Evolutionary conservation across 2,888 invertebrate species (phyloP), one percentile per base, ranked within the genome.

Genomic region (Lysandra coridon): DNA sequence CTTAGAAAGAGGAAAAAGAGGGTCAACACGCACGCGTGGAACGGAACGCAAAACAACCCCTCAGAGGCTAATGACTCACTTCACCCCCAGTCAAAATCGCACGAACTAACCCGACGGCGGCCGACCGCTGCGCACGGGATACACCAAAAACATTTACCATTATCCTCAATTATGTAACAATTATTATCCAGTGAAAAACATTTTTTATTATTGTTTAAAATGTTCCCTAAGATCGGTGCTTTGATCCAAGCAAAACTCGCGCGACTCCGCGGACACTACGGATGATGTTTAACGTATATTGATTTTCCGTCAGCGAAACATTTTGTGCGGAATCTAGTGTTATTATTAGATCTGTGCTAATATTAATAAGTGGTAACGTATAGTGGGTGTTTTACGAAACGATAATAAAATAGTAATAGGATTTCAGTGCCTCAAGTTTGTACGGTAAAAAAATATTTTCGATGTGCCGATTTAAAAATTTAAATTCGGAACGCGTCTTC

Each of bases 241-340:
- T 60, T 78, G 30, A 33, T 73, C 80, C 78, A 78, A 80, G 82
- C 83, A 80, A 80, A 83, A 82, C 80, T 83, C 82, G 81, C 78
- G 80, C 80, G 74, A 60, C 62, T 64, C 73, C 81, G 82, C 69
- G 76, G 76, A 73, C 79, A 79, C 78, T 80, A 81, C 81, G 83
- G 81, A 85, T 84, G 83, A 87, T 87, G 88, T 86, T 82, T 83
- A 80, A 78, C 78, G 82, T 84, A 85, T 94, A 94, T 94, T 88
- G 93, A 94, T 94, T 94, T 94, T 93, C 85, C 83, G 80, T 88
- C 91, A 92, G 92, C 92, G 90, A 92, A 82, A 89, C 87, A 85
- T 84, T 87, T 85, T 85, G 89, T 92, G 91, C 91, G 91, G 92
- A 89, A 86, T 87, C 83, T 83, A 86, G 90, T 91, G 90, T 89